A percentile compares a stretch with the other conserved stretches of the same genome.
Conservation (phyloP, 2,888 invertebrate genomes). For the Epiblema foenella region DNA sequence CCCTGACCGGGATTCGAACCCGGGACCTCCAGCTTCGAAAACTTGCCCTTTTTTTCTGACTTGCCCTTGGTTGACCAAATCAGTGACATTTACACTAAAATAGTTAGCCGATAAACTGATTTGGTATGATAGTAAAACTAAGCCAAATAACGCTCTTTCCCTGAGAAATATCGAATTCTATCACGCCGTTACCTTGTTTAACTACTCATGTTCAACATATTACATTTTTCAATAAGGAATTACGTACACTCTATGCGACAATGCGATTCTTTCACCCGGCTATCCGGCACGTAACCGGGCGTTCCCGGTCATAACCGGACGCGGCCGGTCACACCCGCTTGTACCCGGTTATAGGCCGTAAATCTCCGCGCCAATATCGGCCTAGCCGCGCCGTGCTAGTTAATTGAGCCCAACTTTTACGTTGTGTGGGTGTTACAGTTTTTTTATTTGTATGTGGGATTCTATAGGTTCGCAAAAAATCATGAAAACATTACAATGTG, state of each 20-base stretch:
- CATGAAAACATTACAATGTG: background rate
- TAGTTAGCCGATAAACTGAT: too few species aligned
- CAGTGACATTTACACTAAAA: too few species aligned
- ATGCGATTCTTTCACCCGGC: slow-evolving; percentile 3
- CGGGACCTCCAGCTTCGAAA: too few species aligned
- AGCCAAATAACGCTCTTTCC: background rate
- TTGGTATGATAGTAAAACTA: background rate
- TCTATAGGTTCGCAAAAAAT: background rate
- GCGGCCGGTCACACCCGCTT: slow-evolving; percentile 49
- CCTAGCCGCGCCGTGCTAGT: slow-evolving; percentile 45
- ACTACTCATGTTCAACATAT: too few species aligned
- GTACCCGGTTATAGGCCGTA: slow-evolving; percentile 60
- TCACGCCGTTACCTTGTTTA: too few species aligned
- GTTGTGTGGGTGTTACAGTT: background rate
- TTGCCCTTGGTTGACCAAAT: too few species aligned
- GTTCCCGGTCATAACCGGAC: slow-evolving; percentile 66
- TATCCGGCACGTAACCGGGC: slow-evolving; percentile 53
- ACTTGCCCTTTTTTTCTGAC: too few species aligned
- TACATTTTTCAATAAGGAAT: background rate
- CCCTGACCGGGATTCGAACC: too few species aligned
- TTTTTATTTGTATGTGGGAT: background rate
- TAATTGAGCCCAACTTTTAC: slow-evolving; percentile 35
- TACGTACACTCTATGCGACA: background rate
- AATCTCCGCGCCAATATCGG: slow-evolving; percentile 76
- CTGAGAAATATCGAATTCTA: background rate